These are phyloP conservation scores for Arnoldichthys spilopterus DNA, from an alignment of 2,797 vertebrate species.

Conservation along the genomic window DNA sequence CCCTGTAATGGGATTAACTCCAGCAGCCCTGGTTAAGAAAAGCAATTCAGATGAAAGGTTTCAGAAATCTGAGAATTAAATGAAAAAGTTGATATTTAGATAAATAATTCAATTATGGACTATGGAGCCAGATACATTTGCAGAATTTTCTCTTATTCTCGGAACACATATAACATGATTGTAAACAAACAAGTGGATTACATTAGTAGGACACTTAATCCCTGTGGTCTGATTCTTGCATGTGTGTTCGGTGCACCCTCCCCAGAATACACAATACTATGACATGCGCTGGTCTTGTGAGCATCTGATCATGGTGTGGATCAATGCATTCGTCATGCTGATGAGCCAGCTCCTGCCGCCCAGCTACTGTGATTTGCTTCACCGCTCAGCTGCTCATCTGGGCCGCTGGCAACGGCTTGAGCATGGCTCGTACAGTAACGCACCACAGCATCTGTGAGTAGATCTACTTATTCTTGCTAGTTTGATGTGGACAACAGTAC, in stretches of 20 bases:
- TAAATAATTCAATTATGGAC: no score
- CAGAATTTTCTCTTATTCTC: no score
- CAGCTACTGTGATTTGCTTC: conserved; percentile 95
- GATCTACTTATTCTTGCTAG: background rate
- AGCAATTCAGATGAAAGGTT: no score
- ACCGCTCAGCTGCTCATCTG: conserved; percentile 93
- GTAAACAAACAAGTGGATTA: no score
- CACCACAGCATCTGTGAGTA: conserved; percentile 97
- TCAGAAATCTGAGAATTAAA: no score
- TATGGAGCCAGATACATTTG: no score
- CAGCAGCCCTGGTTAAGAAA: no score
- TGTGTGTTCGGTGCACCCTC: background rate
- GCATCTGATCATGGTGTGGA: conserved; percentile 99
- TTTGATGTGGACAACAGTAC: background rate
- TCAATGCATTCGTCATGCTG: conserved; percentile 98
- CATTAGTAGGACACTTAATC: no score
- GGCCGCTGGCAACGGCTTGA: conserved; percentile 98
- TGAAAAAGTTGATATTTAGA: no score
- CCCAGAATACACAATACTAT: conserved; percentile 97
- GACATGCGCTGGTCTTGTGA: conserved; percentile 99
- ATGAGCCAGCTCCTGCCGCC: conserved; percentile 96
- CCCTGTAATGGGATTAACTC: no score
- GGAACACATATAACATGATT: no score
- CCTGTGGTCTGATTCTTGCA: no score
- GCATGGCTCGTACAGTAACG: conserved; percentile 94